Conservation (phyloP, 2,888 invertebrate species). For the Chamaedrilus cognettii region DNA sequence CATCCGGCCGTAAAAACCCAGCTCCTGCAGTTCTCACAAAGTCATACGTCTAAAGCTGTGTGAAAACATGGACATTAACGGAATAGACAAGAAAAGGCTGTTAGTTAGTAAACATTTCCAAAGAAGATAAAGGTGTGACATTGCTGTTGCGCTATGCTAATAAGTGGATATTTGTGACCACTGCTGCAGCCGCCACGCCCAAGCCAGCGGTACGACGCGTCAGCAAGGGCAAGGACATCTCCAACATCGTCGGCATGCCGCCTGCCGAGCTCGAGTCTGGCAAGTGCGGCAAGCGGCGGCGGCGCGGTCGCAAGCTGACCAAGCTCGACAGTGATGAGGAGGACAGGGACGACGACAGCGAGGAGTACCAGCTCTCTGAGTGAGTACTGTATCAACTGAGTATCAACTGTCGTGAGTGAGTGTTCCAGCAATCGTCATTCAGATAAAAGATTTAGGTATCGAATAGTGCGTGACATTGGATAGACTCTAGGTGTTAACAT, state of each 20-base stretch:
- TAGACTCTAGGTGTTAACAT: no score
- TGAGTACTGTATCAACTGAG: conserved; percentile 45
- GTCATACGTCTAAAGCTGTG: no score
- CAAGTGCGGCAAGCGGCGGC: conserved; percentile 47
- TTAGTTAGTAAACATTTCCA: no score
- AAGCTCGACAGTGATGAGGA: conserved; percentile 70
- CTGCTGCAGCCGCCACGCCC: no score
- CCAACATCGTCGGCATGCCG: conserved; percentile 69
- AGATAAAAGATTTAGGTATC: conserved; percentile 2
- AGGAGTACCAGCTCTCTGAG: conserved; percentile 87
- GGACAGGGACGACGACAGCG: conserved; percentile 69
- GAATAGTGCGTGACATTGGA: no score
- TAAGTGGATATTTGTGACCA: no score
- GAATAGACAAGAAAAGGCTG: no score
- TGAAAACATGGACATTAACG: no score
- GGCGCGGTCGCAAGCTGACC: conserved; percentile 30
- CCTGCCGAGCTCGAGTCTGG: conserved; percentile 58
- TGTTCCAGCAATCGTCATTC: background rate
- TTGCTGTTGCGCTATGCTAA: no score
- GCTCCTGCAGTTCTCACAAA: no score
- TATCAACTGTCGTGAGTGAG: background rate
- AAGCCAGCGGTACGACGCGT: background rate
- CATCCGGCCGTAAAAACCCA: no score
- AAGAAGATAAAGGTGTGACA: no score
- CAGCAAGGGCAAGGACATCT: conserved; percentile 78